These are phyloP conservation scores for Hippocampus guttulatus DNA, from an alignment of 2,113 vertebrate species.

Conservation along the genomic window DNA sequence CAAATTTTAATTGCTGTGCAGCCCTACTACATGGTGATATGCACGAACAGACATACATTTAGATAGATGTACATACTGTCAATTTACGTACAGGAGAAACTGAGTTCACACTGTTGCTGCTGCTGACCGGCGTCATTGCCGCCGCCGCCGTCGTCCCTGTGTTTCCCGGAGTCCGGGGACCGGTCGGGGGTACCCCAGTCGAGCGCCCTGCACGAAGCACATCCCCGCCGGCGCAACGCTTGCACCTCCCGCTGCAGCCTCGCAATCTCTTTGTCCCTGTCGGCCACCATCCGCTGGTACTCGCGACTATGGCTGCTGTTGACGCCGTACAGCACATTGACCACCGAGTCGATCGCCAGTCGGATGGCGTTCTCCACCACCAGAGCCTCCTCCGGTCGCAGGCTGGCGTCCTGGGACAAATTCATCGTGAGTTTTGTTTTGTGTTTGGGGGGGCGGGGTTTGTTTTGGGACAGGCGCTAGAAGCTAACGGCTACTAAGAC, in stretches of 20 bases:
- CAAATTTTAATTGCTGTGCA: no score
- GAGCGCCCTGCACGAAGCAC: conserved; percentile 16
- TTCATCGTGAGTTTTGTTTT: conserved; percentile 33
- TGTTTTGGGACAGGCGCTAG: neutral
- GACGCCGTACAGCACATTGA: conserved; percentile 60
- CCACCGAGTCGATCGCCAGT: conserved; percentile 55
- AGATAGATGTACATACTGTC: neutral
- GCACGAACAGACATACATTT: no score
- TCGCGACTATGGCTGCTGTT: conserved; percentile 41
- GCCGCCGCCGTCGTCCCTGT: neutral
- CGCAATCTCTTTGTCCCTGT: conserved; percentile 63
- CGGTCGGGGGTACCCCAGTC: neutral
- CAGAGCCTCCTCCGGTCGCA: conserved; percentile 41
- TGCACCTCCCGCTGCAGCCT: conserved; percentile 51
- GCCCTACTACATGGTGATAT: no score
- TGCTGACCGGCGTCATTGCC: conserved; percentile 11
- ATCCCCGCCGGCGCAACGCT: conserved; percentile 30
- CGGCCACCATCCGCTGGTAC: conserved; percentile 58
- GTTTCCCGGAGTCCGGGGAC: neutral
- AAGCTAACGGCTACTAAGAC: conserved; percentile 6
- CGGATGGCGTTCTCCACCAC: conserved; percentile 63
- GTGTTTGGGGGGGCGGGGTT: neutral
- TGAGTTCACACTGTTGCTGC: conserved; percentile 42
- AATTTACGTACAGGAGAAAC: conserved; percentile 40
- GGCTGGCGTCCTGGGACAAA: conserved; percentile 12